A percentile compares a stretch with the other conserved stretches of the same genome.
Evolutionary conservation across 2,113 vertebrate genomes (phyloP).

Genomic region (Odocoileus hemionus): DNA sequence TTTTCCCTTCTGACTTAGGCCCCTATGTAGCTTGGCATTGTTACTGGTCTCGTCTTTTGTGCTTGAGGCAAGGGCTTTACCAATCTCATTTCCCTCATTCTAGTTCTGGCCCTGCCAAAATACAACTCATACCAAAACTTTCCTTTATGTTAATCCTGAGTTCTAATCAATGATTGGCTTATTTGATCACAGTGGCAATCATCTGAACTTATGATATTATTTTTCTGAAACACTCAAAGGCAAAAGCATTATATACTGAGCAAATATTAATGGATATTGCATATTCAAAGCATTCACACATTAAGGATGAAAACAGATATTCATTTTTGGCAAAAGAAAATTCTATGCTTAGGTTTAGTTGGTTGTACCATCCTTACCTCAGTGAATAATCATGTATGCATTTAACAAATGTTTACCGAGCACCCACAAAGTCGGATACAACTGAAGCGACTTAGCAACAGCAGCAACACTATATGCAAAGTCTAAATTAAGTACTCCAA

Average conservation of each 20-base stretch:
- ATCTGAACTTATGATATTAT: neutral
- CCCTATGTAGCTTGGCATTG: neutral
- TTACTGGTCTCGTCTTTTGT: neutral
- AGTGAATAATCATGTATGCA: neutral
- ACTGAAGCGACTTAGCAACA: neutral
- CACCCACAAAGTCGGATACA: neutral
- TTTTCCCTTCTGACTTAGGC: neutral
- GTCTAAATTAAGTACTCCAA: neutral
- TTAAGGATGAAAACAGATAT: neutral
- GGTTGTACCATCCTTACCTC: neutral
- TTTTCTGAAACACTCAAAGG: constrained; percentile 9
- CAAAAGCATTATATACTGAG: neutral
- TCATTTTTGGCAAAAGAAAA: neutral
- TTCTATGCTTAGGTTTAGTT: neutral
- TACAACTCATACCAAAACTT: neutral
- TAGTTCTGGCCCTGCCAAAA: neutral
- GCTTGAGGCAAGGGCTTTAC: neutral
- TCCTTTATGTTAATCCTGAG: neutral
- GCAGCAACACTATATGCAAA: neutral
- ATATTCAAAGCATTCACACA: constrained; percentile 6
- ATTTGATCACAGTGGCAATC: neutral
- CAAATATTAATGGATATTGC: neutral
- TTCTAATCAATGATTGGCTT: neutral
- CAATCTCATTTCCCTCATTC: neutral
- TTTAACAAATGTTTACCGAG: neutral